Evolutionary conservation across 2,888 invertebrate species (phyloP).

Genomic region (Laothoe populi): DNA sequence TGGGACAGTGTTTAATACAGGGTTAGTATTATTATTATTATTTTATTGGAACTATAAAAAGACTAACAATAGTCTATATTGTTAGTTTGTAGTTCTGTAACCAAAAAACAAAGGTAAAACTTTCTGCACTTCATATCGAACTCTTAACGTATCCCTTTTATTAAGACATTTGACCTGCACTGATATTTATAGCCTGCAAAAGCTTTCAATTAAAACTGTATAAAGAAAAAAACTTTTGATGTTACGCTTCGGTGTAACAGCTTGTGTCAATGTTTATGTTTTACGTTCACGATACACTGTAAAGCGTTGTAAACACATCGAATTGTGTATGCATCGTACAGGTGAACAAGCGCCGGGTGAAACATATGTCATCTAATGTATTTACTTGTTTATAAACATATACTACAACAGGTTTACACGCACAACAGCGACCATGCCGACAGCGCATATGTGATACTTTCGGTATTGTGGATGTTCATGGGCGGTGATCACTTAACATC

Average conservation of each 20-base stretch:
- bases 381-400: too few species aligned
- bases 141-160: constrained; percentile 10
- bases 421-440: too few species aligned
- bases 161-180: background rate
- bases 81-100: background rate
- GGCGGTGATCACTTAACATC: too few species aligned
- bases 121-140: background rate
- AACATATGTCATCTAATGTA: constrained; percentile 20
- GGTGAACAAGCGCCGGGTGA: constrained; percentile 7
- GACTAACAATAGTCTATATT: background rate
- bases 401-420: too few species aligned
- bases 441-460: too few species aligned
- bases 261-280: constrained; percentile 24
- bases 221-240: constrained; percentile 23
- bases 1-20: too few species aligned
- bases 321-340: constrained; percentile 16
- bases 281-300: constrained; percentile 5
- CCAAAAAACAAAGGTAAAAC: background rate
- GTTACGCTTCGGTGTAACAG: background rate
- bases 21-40: too few species aligned
- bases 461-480: too few species aligned
- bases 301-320: constrained; percentile 11
- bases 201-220: constrained; percentile 9
- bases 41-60: too few species aligned
- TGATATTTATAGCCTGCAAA: background rate